Evolutionary conservation across 2,888 invertebrate genomes (phyloP), one percentile per base, ranked within the genome.

Genomic region (Eupithecia dodoneata): DNA sequence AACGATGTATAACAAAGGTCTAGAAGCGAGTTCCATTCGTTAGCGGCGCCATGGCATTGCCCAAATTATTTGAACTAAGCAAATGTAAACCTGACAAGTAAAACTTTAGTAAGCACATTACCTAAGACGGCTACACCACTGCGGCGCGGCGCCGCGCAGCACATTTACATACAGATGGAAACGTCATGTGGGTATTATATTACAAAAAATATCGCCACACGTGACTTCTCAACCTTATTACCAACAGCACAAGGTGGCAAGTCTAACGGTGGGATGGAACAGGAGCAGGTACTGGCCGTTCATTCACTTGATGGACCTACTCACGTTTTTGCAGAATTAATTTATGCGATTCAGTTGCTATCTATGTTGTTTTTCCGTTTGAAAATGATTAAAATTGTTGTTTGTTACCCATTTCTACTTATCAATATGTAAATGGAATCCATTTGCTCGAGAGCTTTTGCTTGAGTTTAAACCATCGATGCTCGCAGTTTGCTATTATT

Each of bases 161-260:
- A 86, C 90, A 93, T 93, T 93, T 91, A 91, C 93, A 93, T 93
- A 91, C 91, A 93, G 91, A 93, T 93, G 89, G 93, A 91, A 92
- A 89, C 88, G 92, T 92, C 92, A 89, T 86, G 84, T 79, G 81
- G 86, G 88, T 89, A 90, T 90, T 90, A 91, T 89, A 89, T 88
- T 89, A 88, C 90, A 86, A 86, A 89, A 84, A 85, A 84, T 83
- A 84, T 81, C 78, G 79, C 79, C 82, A 84, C 83, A 85, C 72
- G 79, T 76, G 79, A 72, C 76, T 71, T 66, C 67, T 78, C 70
- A 66, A 79, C 77, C 78, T 76, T 78, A 76, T 73, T 69, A n/a
- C 72, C 66, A 63, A 47, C 41, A 41, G 30, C 42, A 72, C 69
- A 79, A 75, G 75, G 75, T 76, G 73, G 30, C 49, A 30, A 71